Conservation (phyloP, 1,140 invertebrate species). For the Drosophila rhopaloa region DNA sequence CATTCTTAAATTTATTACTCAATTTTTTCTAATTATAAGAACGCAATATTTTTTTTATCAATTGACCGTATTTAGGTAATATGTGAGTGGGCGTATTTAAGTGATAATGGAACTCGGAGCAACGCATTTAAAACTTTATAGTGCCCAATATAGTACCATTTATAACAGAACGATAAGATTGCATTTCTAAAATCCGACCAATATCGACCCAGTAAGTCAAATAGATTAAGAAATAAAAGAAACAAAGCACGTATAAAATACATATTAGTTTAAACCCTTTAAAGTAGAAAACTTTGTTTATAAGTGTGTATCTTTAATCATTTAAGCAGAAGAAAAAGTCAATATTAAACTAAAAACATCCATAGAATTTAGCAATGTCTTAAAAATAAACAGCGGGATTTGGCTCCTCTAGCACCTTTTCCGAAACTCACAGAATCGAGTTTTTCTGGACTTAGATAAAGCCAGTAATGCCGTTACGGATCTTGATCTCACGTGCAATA, state of each 20-base stretch:
- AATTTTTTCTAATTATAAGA: no score
- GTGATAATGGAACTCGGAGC: background rate
- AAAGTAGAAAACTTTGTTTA: background rate
- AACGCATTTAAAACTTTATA: conserved; percentile 22
- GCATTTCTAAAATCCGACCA: conserved; percentile 5
- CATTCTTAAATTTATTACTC: no score
- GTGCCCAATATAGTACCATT: background rate
- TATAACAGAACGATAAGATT: conserved; percentile 18
- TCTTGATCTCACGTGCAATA: conserved; percentile 83
- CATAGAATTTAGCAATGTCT: conserved; percentile 29
- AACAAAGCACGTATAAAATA: background rate
- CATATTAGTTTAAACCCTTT: background rate
- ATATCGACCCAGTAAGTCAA: background rate
- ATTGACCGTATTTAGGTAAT: no score
- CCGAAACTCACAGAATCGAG: background rate
- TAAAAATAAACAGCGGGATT: conserved; percentile 18
- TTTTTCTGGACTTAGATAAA: conserved; percentile 46
- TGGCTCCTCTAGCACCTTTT: conserved; percentile 1
- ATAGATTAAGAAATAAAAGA: conserved; percentile 3
- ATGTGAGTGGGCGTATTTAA: no score
- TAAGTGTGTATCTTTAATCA: conserved; percentile 11
- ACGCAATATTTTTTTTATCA: no score
- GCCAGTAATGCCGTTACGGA: conserved; percentile 78
- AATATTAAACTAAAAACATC: conserved; percentile 15
- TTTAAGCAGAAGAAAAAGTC: conserved; percentile 3